phyloP scores from a whole-genome alignment of 2,888 invertebrate species.

The Monopis laevigella region DNA sequence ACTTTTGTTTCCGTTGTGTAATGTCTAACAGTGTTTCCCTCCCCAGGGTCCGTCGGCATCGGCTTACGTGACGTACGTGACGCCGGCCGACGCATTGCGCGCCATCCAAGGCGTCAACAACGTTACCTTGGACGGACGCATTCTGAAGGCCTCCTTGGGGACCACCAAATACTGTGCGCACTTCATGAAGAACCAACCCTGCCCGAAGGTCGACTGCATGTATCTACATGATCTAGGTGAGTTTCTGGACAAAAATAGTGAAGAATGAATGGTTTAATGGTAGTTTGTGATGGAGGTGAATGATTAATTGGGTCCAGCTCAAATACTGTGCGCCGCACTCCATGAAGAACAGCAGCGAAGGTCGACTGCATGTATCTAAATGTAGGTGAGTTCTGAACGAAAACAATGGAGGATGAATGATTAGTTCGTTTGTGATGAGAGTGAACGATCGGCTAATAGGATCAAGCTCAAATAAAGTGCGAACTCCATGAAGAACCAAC shows the following conservation, averaged over 20 bases:
- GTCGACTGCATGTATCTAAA: too few species aligned
- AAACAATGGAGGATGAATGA: too few species aligned
- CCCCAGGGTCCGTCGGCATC: slow-evolving; percentile 81
- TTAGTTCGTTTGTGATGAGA: too few species aligned
- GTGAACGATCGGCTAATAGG: too few species aligned
- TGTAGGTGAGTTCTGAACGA: too few species aligned
- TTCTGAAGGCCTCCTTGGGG: slow-evolving; percentile 96
- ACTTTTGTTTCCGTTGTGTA: too few species aligned
- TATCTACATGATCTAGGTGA: slow-evolving; percentile 98
- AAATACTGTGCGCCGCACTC: too few species aligned
- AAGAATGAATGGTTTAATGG: too few species aligned
- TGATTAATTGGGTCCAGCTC: too few species aligned
- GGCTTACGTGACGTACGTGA: slow-evolving; percentile 97
- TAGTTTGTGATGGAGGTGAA: too few species aligned
- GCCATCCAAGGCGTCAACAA: slow-evolving; percentile 99
- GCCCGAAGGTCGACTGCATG: slow-evolving; percentile 99
- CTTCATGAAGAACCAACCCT: slow-evolving; percentile 97
- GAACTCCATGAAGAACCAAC: slow-evolving; percentile 98
- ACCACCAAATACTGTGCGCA: slow-evolving; percentile 99
- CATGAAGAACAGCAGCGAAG: too few species aligned
- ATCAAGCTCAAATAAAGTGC: slow-evolving; percentile 99
- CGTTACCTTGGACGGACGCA: slow-evolving; percentile 93
- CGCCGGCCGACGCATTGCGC: slow-evolving; percentile 91
- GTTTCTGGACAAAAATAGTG: background rate
- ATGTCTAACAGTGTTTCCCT: too few species aligned